Evolutionary conservation across 2,113 vertebrate genomes (phyloP), one percentile per base, ranked within the genome.

Genomic region (Xiphorhynchus elegans): DNA sequence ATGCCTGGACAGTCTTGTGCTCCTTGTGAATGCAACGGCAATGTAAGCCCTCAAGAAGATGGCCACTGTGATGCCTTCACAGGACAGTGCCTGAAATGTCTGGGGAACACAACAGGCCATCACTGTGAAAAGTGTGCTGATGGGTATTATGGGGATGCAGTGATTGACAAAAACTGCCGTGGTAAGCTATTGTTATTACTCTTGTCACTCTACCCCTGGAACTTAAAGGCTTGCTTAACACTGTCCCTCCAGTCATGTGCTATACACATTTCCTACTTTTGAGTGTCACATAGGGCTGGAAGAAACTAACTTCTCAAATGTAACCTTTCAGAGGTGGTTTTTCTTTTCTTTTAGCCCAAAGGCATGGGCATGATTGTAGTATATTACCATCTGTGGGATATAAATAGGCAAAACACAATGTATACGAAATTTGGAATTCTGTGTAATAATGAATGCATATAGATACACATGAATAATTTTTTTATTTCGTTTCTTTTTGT

Each of bases 81-180:
- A 0, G 99, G 99, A 26, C 98, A 98, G 35, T 99, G 99, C 84
- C 96, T 99, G 66, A 98, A 97, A 76, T 99, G 99, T n/a, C 84
- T 96, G 11, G 91, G 97, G 23, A 98, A 99, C 97, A 99, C 99
- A 3, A 93, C 90, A 0, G 99, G 99, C 3, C 52, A 55, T 49
- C 98, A 98, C 95, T 99, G 99, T 68, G 98, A 99, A 64, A 97
- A 95, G 60, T 99, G 99, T 92, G 97, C 96, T 18, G 94, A 98
- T 2, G 99, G 99, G 7, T 99, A 98, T 97, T 98, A 98, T 5
- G 99, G 99, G 9, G 99, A 99, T 11, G 99, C 99, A 0, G 89
- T 99, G 70, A 77, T 46, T 0, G 96, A 95, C 20, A 99, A 99
- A 89, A 98, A 98, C 84, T 99, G 99, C 93, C 97, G 2, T 10